Evolutionary conservation across 2,113 vertebrate genomes (phyloP).

Genomic region (Chaenocephalus aceratus): DNA sequence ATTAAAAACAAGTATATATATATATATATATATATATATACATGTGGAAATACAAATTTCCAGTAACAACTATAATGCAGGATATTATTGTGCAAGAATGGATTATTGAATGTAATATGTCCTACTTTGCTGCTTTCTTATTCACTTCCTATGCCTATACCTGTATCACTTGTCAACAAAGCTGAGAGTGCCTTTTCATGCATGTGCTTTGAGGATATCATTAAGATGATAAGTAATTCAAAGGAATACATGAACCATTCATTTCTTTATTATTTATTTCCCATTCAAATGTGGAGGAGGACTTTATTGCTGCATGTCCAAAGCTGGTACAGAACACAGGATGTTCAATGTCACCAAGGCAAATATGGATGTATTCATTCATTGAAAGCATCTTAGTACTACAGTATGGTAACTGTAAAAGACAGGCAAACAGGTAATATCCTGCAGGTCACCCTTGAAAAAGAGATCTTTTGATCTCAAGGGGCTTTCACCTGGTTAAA

Average conservation of each 20-base stretch:
- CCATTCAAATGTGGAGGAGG: not conserved
- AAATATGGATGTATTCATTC: not conserved
- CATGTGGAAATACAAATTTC: too few relatives aligned
- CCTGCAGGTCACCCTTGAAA: too few relatives aligned
- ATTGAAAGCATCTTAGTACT: not conserved
- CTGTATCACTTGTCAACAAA: conserved; percentile 13
- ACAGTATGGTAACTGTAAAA: not conserved
- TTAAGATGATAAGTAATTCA: conserved; percentile 12
- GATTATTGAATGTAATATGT: too few relatives aligned
- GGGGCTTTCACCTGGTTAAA: too few relatives aligned
- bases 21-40: too few relatives aligned
- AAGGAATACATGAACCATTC: conserved; percentile 4
- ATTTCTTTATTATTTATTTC: not conserved
- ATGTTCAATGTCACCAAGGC: not conserved
- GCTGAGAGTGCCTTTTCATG: conserved; percentile 8
- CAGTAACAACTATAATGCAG: too few relatives aligned
- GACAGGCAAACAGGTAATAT: conserved; percentile 12
- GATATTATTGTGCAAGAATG: too few relatives aligned
- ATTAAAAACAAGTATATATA: too few relatives aligned
- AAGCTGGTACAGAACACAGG: not conserved
- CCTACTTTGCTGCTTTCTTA: conserved; percentile 1
- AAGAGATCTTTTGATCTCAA: too few relatives aligned
- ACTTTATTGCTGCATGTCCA: not conserved
- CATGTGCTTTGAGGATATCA: conserved; percentile 18
- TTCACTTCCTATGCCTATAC: not conserved